phyloP scores from a whole-genome alignment of 2,113 vertebrate genomes.

The Micronycteris hirsuta region DNA sequence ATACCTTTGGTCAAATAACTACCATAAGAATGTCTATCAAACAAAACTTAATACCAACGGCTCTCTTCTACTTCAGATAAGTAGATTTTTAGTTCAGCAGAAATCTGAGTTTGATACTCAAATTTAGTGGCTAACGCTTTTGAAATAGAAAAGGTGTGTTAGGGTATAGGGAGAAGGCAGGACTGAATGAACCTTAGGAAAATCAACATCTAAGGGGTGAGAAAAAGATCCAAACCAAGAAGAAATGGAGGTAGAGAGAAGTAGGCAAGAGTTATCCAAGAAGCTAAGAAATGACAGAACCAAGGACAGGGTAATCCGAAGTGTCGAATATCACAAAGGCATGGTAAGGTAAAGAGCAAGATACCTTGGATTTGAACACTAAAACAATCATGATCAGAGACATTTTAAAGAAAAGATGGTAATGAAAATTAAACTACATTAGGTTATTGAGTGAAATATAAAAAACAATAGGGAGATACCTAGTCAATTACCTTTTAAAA shows the following conservation, averaged over 20 bases:
- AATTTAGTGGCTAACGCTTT: not conserved
- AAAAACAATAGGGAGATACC: not conserved
- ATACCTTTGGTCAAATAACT: not conserved
- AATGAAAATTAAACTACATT: not conserved
- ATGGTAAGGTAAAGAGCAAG: not conserved
- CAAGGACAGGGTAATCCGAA: not conserved
- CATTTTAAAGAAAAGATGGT: not conserved
- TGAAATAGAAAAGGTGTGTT: not conserved
- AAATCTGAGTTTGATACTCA: not conserved
- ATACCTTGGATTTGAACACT: not conserved
- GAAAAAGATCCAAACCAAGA: not conserved
- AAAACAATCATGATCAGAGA: not conserved
- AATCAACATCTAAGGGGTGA: not conserved
- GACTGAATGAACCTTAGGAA: not conserved
- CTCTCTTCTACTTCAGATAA: not conserved
- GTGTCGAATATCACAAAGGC: not conserved
- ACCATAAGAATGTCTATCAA: not conserved
- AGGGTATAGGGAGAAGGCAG: not conserved
- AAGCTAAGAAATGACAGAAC: not conserved
- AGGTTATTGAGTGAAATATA: not conserved
- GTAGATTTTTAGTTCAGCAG: not conserved
- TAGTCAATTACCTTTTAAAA: not conserved
- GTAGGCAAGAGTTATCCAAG: not conserved
- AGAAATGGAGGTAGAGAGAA: not conserved
- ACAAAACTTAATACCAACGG: not conserved